A percentile compares a stretch with the other conserved stretches of the same genome.
Conservation (phyloP, 2,888 invertebrate species). For the Scaptodrosophila latifasciaeformis region DNA sequence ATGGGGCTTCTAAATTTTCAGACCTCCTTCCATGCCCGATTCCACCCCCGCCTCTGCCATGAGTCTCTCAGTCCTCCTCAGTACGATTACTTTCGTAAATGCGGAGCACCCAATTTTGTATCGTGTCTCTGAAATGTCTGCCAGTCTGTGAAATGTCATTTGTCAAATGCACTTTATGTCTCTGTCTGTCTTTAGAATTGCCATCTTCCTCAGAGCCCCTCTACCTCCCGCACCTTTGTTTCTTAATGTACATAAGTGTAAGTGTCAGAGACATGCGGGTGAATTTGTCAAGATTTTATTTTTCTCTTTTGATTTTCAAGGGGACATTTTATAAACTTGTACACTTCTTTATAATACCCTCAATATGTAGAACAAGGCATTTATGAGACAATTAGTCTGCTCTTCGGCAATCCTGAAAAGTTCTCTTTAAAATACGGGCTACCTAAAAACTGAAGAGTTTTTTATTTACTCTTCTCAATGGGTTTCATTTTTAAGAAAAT, state of each 20-base stretch:
- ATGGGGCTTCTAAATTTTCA: slow-evolving; percentile 40
- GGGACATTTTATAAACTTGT: slow-evolving; percentile 1
- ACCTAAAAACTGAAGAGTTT: too few relatives aligned
- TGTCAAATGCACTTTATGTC: slow-evolving; percentile 71
- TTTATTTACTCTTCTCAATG: neutral
- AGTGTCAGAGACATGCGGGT: slow-evolving; percentile 61
- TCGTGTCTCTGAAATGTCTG: too few relatives aligned
- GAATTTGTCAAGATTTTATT: slow-evolving; percentile 51
- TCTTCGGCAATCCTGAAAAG: slow-evolving; percentile 28
- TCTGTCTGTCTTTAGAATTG: slow-evolving; percentile 33
- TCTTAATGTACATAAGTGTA: slow-evolving; percentile 47
- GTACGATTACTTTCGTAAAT: neutral
- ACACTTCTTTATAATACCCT: slow-evolving; percentile 40
- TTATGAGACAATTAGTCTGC: slow-evolving; percentile 60
- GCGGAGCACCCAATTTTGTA: too few relatives aligned
- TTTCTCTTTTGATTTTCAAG: neutral
- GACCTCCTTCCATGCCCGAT: neutral
- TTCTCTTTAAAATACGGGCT: too few relatives aligned
- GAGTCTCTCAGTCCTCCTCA: slow-evolving; percentile 34
- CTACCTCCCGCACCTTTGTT: slow-evolving; percentile 13
- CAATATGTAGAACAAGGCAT: too few relatives aligned
- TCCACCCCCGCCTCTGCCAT: slow-evolving; percentile 20
- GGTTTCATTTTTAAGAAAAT: too few relatives aligned
- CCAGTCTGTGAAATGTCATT: slow-evolving; percentile 72
- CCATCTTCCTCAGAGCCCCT: slow-evolving; percentile 3